A percentile compares a stretch with the other conserved stretches of the same genome.
phyloP scores from a whole-genome alignment of 2,797 vertebrate genomes.

The Hapalemur alaotrensis region DNA sequence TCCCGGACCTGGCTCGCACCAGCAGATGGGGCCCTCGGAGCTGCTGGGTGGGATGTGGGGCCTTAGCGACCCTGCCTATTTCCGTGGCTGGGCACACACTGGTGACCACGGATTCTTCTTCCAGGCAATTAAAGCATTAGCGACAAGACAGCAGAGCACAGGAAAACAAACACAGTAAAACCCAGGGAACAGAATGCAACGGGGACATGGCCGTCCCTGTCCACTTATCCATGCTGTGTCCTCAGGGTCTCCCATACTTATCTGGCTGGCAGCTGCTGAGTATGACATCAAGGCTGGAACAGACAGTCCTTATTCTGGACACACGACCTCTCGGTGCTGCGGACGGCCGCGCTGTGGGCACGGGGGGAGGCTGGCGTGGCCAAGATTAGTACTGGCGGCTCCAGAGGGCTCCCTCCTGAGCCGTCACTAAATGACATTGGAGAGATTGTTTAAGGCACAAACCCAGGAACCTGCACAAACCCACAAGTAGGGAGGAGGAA shows the following conservation, averaged over 20 bases:
- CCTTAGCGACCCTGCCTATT: rapidly evolving
- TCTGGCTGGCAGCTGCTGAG: rapidly evolving
- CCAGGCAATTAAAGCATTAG: neutral
- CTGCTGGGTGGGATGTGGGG: rapidly evolving
- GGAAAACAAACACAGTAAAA: neutral
- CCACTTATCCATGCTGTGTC: neutral
- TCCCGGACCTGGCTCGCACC: no score
- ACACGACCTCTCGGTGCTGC: rapidly evolving
- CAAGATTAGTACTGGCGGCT: neutral
- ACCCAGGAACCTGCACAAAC: neutral
- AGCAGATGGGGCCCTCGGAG: rapidly evolving
- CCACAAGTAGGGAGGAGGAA: neutral
- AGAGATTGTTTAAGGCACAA: neutral
- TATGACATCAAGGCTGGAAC: neutral
- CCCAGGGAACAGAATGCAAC: neutral
- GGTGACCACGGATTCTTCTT: no score
- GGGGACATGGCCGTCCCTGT: no score
- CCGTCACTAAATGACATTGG: neutral
- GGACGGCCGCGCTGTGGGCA: rapidly evolving
- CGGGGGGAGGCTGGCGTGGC: rapidly evolving
- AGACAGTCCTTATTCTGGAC: neutral
- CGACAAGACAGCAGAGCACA: neutral
- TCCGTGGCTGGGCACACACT: neutral
- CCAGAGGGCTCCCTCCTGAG: neutral
- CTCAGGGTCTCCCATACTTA: neutral